phyloP scores from a whole-genome alignment of 2,113 vertebrate species.

The Zapus hudsonius region DNA sequence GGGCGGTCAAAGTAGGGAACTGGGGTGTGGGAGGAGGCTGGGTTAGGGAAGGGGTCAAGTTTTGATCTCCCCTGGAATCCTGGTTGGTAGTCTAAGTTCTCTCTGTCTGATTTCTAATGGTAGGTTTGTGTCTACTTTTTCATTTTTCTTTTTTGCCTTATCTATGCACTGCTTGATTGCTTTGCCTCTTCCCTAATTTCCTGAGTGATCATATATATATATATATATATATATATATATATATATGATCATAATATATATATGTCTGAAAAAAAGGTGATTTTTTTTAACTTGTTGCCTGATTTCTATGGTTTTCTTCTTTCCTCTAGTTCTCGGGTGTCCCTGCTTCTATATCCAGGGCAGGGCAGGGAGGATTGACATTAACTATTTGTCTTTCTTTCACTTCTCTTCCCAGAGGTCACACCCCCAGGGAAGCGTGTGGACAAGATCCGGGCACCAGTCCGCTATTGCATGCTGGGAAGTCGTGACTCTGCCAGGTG shows the following conservation, averaged over 20 bases:
- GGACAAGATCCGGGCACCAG: slow-evolving; percentile 89
- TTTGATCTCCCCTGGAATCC: not conserved
- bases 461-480: slow-evolving; percentile 93
- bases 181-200: not conserved
- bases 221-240: no score
- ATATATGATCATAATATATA: no score
- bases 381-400: not conserved
- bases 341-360: not conserved
- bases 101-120: not conserved
- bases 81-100: not conserved
- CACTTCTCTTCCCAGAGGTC: slow-evolving; percentile 81
- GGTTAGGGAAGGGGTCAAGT: no score
- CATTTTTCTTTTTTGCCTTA: not conserved
- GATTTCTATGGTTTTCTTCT: not conserved
- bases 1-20: not conserved
- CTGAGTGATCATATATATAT: no score
- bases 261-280: no score
- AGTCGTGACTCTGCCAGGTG: slow-evolving; percentile 93
- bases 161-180: not conserved
- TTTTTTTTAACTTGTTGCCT: no score
- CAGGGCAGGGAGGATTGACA: not conserved
- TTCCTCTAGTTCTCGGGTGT: not conserved
- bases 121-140: no score
- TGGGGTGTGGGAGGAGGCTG: not conserved
- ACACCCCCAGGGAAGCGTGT: slow-evolving; percentile 79